Evolutionary conservation across 2,888 invertebrate genomes (phyloP).

Genomic region (Morpho helenor): DNA sequence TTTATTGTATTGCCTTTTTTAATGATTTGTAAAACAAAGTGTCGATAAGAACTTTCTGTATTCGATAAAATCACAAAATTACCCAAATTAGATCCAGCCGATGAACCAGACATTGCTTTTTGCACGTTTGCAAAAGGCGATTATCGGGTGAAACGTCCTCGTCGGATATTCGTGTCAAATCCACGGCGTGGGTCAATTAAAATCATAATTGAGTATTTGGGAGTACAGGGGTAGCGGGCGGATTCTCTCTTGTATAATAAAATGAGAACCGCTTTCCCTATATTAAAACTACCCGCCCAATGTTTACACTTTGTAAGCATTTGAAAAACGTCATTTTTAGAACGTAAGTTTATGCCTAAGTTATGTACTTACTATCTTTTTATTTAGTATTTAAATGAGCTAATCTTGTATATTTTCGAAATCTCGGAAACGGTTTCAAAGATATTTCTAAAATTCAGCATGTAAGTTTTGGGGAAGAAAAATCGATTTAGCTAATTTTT

Average conservation of each 20-base stretch:
- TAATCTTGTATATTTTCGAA: no score
- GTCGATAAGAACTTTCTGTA: slow-evolving; percentile 5
- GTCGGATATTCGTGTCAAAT: slow-evolving; percentile 47
- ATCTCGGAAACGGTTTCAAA: no score
- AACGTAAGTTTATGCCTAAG: no score
- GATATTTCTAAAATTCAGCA: no score
- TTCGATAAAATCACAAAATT: slow-evolving; percentile 16
- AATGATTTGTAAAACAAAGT: slow-evolving; percentile 3
- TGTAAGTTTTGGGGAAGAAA: no score
- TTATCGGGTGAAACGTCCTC: slow-evolving; percentile 33
- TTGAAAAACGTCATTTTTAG: background rate
- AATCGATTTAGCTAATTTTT: no score
- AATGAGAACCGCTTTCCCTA: slow-evolving; percentile 29
- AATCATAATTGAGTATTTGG: slow-evolving; percentile 66
- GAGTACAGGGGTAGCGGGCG: slow-evolving; percentile 27
- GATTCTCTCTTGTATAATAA: slow-evolving; percentile 30
- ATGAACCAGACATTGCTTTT: slow-evolving; percentile 23
- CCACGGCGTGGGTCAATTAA: slow-evolving; percentile 57
- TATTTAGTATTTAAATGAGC: no score
- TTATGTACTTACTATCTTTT: no score
- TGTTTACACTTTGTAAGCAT: slow-evolving; percentile 3
- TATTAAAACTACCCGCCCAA: slow-evolving; percentile 10
- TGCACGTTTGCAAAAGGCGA: slow-evolving; percentile 28
- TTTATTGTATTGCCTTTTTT: background rate
- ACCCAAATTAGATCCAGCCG: slow-evolving; percentile 19